phyloP scores from a whole-genome alignment of 2,113 vertebrate genomes.

The Gyps fulvus region DNA sequence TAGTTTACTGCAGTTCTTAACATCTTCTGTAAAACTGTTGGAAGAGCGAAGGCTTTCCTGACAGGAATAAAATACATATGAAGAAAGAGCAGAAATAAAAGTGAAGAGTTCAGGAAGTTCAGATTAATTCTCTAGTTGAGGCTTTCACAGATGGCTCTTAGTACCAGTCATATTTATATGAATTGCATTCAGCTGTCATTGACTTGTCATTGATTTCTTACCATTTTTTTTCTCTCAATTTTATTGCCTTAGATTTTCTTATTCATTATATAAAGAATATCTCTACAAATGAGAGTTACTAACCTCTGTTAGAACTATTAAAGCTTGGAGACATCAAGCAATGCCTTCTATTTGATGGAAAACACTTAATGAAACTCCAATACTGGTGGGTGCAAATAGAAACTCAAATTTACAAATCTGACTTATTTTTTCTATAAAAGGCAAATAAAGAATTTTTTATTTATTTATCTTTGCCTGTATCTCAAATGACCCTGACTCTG shows the following conservation, averaged over 20 bases:
- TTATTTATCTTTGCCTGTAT: not conserved
- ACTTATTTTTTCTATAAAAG: not conserved
- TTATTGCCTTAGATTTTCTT: conserved; percentile 21
- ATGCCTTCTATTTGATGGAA: not conserved
- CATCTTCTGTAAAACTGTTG: conserved; percentile 36
- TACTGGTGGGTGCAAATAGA: not conserved
- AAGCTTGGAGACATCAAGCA: not conserved
- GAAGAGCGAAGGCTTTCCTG: conserved; percentile 48
- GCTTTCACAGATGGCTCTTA: conserved; percentile 19
- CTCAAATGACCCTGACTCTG: not conserved
- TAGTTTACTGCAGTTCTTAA: conserved; percentile 21
- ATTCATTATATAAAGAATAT: not conserved
- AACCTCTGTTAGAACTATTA: not conserved
- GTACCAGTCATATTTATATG: not conserved
- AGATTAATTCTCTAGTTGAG: conserved; percentile 10
- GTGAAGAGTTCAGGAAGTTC: conserved; percentile 47
- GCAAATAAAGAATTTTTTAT: not conserved
- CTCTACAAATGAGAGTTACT: not conserved
- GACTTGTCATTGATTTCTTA: conserved; percentile 59
- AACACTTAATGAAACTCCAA: not conserved
- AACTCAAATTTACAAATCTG: not conserved
- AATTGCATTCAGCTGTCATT: conserved; percentile 39
- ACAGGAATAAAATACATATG: conserved; percentile 19
- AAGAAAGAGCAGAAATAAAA: conserved; percentile 53
- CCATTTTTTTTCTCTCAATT: conserved; percentile 34